A percentile compares a stretch with the other conserved stretches of the same genome.
These are phyloP conservation scores for Galerucella calmariensis DNA, from an alignment of 2,888 invertebrate species.

Conservation along the genomic window DNA sequence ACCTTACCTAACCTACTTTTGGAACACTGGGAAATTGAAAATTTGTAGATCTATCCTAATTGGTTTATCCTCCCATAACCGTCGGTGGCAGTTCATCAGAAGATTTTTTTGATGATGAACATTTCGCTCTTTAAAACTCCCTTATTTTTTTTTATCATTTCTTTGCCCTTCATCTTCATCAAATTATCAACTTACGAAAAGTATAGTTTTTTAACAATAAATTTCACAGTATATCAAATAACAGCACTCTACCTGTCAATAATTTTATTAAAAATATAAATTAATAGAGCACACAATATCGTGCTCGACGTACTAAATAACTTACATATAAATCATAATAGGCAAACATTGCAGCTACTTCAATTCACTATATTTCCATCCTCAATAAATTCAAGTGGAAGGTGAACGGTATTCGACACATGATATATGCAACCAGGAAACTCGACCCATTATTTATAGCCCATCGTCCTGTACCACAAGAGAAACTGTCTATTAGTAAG, in stretches of 20 bases:
- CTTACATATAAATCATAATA: slow-evolving; percentile 15
- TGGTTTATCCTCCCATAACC: no score
- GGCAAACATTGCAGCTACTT: slow-evolving; percentile 21
- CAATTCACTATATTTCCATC: slow-evolving; percentile 30
- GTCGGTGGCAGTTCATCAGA: no score
- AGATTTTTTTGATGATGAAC: no score
- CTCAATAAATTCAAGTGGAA: slow-evolving; percentile 27
- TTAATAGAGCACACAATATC: not conserved
- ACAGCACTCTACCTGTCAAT: not conserved
- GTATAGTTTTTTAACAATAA: not conserved
- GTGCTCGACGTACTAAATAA: not conserved
- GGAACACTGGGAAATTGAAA: no score
- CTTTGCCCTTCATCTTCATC: no score
- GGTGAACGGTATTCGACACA: slow-evolving; percentile 35
- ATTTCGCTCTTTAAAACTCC: no score
- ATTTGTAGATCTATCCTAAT: no score
- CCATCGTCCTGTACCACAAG: slow-evolving; percentile 20
- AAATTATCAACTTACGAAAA: not conserved
- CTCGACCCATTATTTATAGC: slow-evolving; percentile 37
- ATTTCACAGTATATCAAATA: not conserved
- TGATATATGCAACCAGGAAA: slow-evolving; percentile 40
- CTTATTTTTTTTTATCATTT: no score
- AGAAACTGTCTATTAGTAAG: slow-evolving; percentile 37
- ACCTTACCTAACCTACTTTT: no score
- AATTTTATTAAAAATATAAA: not conserved